Evolutionary conservation across 2,888 invertebrate genomes (phyloP), one percentile per base, ranked within the genome.

Genomic region (Orchesellides sinensis): DNA sequence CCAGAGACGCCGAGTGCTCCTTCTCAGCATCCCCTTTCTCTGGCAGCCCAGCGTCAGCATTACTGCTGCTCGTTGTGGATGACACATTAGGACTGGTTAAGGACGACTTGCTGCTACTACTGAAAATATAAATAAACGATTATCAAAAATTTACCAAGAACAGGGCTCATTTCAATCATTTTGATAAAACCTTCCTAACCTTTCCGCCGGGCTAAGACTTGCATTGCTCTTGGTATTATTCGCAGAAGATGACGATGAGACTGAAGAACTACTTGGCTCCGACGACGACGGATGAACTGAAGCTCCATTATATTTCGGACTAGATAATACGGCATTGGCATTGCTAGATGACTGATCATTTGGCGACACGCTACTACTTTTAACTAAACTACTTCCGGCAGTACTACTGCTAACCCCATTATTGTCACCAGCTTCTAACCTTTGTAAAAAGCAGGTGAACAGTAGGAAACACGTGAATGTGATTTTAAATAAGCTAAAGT

Each of bases 1-100:
- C 96, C 93, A 98, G 94, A 0, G 98, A 98, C 89, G 96, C 97
- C 89, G 97, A 96, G 89, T 98, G 97, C 90, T 99, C 98, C 90
- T 97, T 96, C 91, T 98, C 97, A 97, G 97, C 1, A 97, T 95
- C 87, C 95, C 96, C 89, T 54, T 96, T 95, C 88, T 95, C 95
- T 0, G 98, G 98, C 52, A 98, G 90, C 6, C 95, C 94, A 6
- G 83, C 86, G 19, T 63, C 81, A 80, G 80, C 73, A 27, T 10
- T 54, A 2, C 19, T 40, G 32, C 65, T 68, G 12, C 61, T 29
- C 17, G 79, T 65, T 8, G 83, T 84, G 21, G 81, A 65, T 2
- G 83, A 80, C 21, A 65, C 27, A 52, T 83, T 83, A 3, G 52
- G 29, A 0, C 10, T 25, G 0, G 77, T 49, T 75, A 45, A 25